These are phyloP conservation scores for Isoperla grammatica DNA, from an alignment of 2,888 invertebrate genomes.

Conservation along the genomic window DNA sequence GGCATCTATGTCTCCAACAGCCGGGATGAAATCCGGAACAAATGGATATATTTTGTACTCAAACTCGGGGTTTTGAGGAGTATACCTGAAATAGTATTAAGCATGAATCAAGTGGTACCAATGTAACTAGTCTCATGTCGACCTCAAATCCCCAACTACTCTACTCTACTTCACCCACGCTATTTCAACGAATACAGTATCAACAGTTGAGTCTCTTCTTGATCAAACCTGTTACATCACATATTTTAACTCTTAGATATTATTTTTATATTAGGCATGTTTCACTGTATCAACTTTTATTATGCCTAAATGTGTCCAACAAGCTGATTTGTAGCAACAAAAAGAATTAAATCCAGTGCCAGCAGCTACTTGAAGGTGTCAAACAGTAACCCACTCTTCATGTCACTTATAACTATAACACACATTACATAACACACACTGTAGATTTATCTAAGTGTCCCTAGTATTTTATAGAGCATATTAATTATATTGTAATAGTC, in stretches of 20 bases:
- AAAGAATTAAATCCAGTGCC: too few relatives aligned
- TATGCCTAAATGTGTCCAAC: too few relatives aligned
- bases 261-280: background rate
- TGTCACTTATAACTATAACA: too few relatives aligned
- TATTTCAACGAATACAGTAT: background rate
- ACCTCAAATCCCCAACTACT: background rate
- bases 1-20: constrained; percentile 97
- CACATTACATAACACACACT: too few relatives aligned
- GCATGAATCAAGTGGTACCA: background rate
- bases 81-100: constrained; percentile 60
- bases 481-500: too few relatives aligned
- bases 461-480: too few relatives aligned
- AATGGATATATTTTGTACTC: constrained; percentile 90
- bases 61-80: constrained; percentile 85
- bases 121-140: too few relatives aligned
- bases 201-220: too few relatives aligned
- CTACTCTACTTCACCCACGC: background rate
- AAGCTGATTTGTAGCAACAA: too few relatives aligned
- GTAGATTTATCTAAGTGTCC: too few relatives aligned
- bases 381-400: too few relatives aligned
- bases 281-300: background rate
- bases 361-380: too few relatives aligned
- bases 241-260: background rate
- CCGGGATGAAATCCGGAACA: constrained; percentile 94
- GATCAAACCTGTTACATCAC: background rate